Evolutionary conservation across 2,888 invertebrate species (phyloP), one percentile per base, ranked within the genome.

Genomic region (Caenorhabditis sp.): DNA sequence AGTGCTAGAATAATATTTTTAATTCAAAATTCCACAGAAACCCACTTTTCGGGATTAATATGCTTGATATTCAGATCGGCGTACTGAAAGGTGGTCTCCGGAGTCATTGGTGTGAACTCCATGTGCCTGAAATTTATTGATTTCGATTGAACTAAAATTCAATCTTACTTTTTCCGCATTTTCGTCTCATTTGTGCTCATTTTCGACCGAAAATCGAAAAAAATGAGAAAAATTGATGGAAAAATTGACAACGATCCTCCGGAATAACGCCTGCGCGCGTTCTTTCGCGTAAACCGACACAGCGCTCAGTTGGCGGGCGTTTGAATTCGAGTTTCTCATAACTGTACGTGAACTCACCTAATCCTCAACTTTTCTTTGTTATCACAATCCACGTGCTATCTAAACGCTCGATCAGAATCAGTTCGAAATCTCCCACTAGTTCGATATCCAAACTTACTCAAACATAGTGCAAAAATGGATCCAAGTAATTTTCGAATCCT

Each of bases 11-110:
- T 24, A 26, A 1, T 54, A 2, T 51, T 49, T 10, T 47, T 47
- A 2, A 0, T 2, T 47, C 14, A 47, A 47, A 47, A 19, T 26
- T 22, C 5, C n/a, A 22, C 41, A 2, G n/a, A 49, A 47, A 61
- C 49, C 1, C 66, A 85, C 76, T 81, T 81, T 69, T 87, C 77
- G 0, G 83, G 49, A 69, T 85, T 54, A 7, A 84, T 85, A 64
- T 91, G 90, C 28, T 86, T 79, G 16, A 91, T 83, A 72, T 90
- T 91, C 73, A 92, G 74, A 69, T 91, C 91, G 8, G 91, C 91
- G 64, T 90, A 91, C 61, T 89, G 86, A 58, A 88, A 86, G 4
- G 85, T 84, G 19, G 64, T 66, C 16, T 79, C 80, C 14, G 87
- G 85, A 28, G 79, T 73, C 72, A 84, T 49, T 22, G 84, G 76